phyloP scores from a whole-genome alignment of 2,797 vertebrate genomes.

The Oreochromis grahami region DNA sequence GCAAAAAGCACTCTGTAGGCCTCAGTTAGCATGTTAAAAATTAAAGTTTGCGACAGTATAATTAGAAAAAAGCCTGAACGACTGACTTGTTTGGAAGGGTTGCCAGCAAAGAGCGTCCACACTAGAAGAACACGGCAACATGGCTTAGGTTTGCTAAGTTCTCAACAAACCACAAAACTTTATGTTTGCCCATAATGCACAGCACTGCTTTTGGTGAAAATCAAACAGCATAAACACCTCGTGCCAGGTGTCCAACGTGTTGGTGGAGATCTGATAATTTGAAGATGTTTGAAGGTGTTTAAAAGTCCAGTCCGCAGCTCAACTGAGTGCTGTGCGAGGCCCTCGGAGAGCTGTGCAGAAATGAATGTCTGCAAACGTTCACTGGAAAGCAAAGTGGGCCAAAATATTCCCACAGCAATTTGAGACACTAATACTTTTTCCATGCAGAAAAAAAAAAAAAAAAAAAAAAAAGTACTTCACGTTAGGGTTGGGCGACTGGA shows the following conservation, averaged over 20 bases:
- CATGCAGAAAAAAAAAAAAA: not conserved
- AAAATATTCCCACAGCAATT: not conserved
- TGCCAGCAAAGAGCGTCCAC: not conserved
- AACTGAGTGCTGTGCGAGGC: not conserved
- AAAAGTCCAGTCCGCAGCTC: not conserved
- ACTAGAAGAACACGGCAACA: not conserved
- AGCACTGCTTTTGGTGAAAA: not conserved
- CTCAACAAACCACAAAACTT: not conserved
- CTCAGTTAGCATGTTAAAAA: rapidly evolving
- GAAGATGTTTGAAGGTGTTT: not conserved
- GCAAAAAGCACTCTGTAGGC: not conserved
- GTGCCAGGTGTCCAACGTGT: rapidly evolving
- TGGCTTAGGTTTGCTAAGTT: not conserved
- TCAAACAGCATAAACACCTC: not conserved
- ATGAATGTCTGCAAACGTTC: not conserved
- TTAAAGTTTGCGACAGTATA: rapidly evolving
- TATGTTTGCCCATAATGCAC: not conserved
- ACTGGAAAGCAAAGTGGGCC: not conserved
- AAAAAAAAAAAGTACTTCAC: rapidly evolving
- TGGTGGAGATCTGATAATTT: not conserved
- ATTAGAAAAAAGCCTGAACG: not conserved
- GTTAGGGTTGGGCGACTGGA: not conserved
- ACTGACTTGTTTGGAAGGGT: not conserved
- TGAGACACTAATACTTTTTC: not conserved
- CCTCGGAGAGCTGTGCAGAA: not conserved